Percentiles rank a stretch among this genome's conserved stretches.
Conservation (phyloP, 2,797 vertebrate species). For the Hippocampus kuda region DNA sequence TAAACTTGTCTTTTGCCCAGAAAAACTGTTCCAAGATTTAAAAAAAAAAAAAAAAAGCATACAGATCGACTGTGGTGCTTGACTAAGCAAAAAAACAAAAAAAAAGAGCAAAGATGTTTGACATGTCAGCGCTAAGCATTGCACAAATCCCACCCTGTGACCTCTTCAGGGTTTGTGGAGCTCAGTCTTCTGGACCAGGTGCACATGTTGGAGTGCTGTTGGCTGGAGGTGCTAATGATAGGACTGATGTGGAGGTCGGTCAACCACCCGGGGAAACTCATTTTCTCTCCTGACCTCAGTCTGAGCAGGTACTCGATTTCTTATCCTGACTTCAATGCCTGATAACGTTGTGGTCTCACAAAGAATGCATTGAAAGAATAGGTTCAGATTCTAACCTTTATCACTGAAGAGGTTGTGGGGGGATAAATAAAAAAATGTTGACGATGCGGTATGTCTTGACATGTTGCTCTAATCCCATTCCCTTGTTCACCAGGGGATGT, state of each 20-base stretch:
- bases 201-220: slow-evolving; percentile 91
- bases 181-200: slow-evolving; percentile 89
- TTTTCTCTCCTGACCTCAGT: slow-evolving; percentile 91
- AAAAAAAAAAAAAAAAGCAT: no score
- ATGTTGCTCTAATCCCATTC: not conserved
- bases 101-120: not conserved
- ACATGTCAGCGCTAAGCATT: not conserved
- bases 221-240: slow-evolving; percentile 96
- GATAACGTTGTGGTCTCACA: not conserved
- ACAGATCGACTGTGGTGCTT: no score
- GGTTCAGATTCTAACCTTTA: not conserved
- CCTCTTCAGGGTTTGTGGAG: slow-evolving; percentile 81
- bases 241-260: slow-evolving; percentile 98
- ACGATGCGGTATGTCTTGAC: not conserved
- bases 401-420: not conserved
- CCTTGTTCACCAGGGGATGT: not conserved
- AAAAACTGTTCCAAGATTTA: no score
- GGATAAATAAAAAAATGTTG: not conserved
- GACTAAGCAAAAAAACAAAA: not conserved
- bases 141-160: not conserved
- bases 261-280: slow-evolving; percentile 88
- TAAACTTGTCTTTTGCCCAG: no score
- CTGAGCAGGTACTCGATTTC: slow-evolving; percentile 72
- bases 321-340: not conserved
- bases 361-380: not conserved